Conservation (phyloP, 2,888 invertebrate genomes). For the Apamea epomidion region DNA sequence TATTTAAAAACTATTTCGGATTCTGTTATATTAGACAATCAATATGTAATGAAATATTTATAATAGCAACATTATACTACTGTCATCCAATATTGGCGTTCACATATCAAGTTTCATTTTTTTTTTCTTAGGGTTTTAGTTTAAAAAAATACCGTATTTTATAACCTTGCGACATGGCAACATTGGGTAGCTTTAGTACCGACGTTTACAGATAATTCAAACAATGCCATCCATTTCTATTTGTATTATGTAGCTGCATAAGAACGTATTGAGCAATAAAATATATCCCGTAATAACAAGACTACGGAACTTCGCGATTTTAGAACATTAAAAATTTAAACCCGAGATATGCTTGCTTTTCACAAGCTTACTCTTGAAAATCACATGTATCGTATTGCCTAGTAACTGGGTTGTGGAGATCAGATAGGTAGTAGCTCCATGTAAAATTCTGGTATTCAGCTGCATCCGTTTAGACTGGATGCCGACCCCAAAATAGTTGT, state of each 20-base stretch:
- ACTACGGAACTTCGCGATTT: too few relatives aligned
- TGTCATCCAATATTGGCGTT: constrained; percentile 10
- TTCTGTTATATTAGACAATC: constrained; percentile 22
- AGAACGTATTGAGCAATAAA: constrained; percentile 10
- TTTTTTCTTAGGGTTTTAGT: background rate
- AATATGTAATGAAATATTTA: constrained; percentile 29
- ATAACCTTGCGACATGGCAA: constrained; percentile 7
- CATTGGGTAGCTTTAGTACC: constrained; percentile 13
- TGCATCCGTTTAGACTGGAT: too few relatives aligned
- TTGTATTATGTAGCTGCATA: constrained; percentile 24
- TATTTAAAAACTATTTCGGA: constrained; percentile 17
- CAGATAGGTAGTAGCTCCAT: too few relatives aligned
- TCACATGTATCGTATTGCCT: too few relatives aligned
- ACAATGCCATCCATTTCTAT: constrained; percentile 17
- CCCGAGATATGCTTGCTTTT: background rate
- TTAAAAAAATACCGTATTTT: constrained; percentile 9
- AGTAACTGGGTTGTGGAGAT: too few relatives aligned
- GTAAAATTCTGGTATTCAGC: too few relatives aligned
- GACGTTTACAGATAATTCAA: constrained; percentile 40
- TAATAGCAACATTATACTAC: constrained; percentile 6
- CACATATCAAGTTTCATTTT: background rate
- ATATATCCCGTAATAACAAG: background rate
- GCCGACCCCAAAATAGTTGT: too few relatives aligned
- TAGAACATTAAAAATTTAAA: background rate
- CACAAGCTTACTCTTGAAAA: background rate